These are phyloP conservation scores for Eulimnadia texana DNA, from an alignment of 1,140 invertebrate genomes.

Conservation along the genomic window DNA sequence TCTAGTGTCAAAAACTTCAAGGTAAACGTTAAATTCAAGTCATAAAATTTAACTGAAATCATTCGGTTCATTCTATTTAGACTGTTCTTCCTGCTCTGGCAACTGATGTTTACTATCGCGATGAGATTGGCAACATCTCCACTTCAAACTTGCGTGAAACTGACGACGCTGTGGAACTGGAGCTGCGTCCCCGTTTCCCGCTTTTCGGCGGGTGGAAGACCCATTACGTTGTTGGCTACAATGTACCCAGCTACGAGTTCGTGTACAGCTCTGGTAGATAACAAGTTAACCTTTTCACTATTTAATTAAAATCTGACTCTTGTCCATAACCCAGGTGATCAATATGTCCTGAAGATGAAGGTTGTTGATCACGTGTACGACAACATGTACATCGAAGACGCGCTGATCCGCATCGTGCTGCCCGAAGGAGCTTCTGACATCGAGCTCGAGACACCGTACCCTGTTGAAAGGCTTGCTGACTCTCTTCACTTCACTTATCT, in stretches of 20 bases:
- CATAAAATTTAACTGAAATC: not conserved
- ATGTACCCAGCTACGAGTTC: slow-evolving; percentile 93
- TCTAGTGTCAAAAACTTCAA: slow-evolving; percentile 84
- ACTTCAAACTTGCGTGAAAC: slow-evolving; percentile 75
- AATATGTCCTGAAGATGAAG: slow-evolving; percentile 79
- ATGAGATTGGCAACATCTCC: slow-evolving; percentile 98
- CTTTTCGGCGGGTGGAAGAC: slow-evolving; percentile 98
- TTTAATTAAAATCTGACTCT: slow-evolving; percentile 15
- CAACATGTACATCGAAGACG: slow-evolving; percentile 86
- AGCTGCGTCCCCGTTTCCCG: slow-evolving; percentile 87
- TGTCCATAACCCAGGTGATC: no score
- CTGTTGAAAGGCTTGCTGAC: slow-evolving; percentile 55
- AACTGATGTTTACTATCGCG: slow-evolving; percentile 82
- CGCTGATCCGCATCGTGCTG: slow-evolving; percentile 80
- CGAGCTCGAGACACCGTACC: slow-evolving; percentile 66
- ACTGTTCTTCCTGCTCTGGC: slow-evolving; percentile 82
- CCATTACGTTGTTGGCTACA: slow-evolving; percentile 91
- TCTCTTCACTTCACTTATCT: slow-evolving; percentile 82
- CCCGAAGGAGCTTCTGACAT: slow-evolving; percentile 82
- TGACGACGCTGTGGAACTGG: slow-evolving; percentile 85
- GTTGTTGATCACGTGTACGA: slow-evolving; percentile 92
- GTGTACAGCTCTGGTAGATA: slow-evolving; percentile 60
- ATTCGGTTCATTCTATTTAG: slow-evolving; percentile 24
- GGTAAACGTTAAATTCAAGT: slow-evolving; percentile 22
- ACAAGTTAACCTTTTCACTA: slow-evolving; percentile 10